phyloP scores from a whole-genome alignment of 2,113 vertebrate species.

The Hydrochoerus hydrochaeris region DNA sequence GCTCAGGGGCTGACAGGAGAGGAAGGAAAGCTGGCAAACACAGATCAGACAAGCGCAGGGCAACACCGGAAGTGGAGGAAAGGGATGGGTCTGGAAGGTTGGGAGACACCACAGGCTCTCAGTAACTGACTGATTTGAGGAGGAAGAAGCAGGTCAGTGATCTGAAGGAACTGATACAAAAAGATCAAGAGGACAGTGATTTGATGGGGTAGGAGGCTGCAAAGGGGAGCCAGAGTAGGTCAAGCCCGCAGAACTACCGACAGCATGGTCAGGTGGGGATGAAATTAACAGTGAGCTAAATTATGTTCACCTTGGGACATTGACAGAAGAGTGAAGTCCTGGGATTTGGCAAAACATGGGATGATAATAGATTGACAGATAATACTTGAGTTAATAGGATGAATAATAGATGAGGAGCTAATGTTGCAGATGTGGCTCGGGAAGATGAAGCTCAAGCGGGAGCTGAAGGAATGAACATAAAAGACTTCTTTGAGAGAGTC shows the following conservation, averaged over 20 bases:
- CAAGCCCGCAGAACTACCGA: background rate
- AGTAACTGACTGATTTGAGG: background rate
- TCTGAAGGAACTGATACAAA: background rate
- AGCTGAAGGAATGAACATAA: background rate
- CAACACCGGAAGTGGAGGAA: background rate
- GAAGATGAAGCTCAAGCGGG: background rate
- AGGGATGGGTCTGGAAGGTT: background rate
- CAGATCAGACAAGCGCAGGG: accelerated
- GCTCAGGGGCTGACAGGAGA: background rate
- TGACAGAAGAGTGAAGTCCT: background rate
- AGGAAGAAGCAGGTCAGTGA: background rate
- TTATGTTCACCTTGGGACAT: background rate
- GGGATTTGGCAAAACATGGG: background rate
- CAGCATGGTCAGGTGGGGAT: background rate
- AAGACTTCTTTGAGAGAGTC: background rate
- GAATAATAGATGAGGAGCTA: background rate
- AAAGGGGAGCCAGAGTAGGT: background rate
- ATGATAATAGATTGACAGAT: background rate
- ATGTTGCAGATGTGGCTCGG: background rate
- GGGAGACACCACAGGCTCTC: background rate
- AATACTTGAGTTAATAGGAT: conserved; percentile 10
- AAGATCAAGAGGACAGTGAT: background rate
- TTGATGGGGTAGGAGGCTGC: background rate
- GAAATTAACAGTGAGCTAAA: background rate
- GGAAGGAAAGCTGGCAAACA: background rate